Conservation (phyloP, 2,113 vertebrate genomes). For the Ophiodon elongatus region DNA sequence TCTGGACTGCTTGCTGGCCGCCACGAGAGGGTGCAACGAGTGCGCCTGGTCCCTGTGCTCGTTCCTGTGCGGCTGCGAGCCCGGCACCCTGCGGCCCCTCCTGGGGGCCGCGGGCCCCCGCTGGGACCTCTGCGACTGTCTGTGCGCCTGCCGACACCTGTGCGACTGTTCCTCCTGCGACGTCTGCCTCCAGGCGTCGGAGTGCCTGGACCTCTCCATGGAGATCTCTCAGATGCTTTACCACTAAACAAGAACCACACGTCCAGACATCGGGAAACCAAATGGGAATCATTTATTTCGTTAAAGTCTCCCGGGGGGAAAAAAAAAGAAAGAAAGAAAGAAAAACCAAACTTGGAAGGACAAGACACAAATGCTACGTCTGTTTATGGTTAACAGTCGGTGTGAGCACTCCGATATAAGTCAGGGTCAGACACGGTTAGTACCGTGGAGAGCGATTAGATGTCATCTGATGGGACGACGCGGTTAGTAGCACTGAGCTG, state of each 20-base stretch:
- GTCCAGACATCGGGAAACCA: not conserved
- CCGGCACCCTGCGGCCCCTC: constrained; percentile 65
- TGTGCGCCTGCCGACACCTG: constrained; percentile 47
- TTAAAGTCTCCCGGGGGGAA: constrained; percentile 65
- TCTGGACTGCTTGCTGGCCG: constrained; percentile 78
- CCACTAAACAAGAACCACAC: constrained; percentile 69
- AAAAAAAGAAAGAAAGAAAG: too few species aligned
- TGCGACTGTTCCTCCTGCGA: constrained; percentile 72
- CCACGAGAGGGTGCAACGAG: constrained; percentile 57
- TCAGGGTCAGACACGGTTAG: constrained; percentile 30
- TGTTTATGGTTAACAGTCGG: constrained; percentile 62
- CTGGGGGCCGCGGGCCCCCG: constrained; percentile 51
- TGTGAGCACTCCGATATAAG: constrained; percentile 46
- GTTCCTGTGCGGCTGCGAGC: constrained; percentile 66
- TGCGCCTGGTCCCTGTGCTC: constrained; percentile 73
- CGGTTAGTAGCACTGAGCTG: constrained; percentile 5
- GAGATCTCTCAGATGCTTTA: constrained; percentile 85
- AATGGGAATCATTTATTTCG: constrained; percentile 68
- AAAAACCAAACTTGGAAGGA: constrained; percentile 49
- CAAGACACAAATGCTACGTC: constrained; percentile 44
- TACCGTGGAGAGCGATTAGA: constrained; percentile 10
- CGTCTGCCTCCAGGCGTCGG: constrained; percentile 77
- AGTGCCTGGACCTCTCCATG: constrained; percentile 85
- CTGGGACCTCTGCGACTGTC: constrained; percentile 57
- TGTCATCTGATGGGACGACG: not conserved